phyloP scores from a whole-genome alignment of 2,888 invertebrate genomes.

The Hyppa rectilinea region DNA sequence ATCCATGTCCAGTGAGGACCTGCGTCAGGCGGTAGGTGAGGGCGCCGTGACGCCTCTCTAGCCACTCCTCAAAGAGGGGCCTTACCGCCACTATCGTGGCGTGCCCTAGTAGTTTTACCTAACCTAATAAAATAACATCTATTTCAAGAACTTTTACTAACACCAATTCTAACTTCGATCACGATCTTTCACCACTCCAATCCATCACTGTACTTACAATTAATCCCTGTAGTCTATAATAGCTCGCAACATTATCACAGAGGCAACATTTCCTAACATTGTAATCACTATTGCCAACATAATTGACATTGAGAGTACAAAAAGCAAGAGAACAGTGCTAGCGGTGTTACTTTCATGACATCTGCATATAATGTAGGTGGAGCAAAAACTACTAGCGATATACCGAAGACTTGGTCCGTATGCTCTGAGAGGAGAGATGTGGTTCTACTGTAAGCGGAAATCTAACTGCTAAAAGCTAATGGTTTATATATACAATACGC shows the following conservation, averaged over 20 bases:
- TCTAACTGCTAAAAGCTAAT: not conserved
- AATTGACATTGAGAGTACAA: slow-evolving; percentile 69
- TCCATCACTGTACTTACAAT: slow-evolving; percentile 31
- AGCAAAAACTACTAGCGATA: slow-evolving; percentile 69
- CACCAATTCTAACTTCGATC: not conserved
- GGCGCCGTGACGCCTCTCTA: too few relatives aligned
- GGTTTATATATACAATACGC: not conserved
- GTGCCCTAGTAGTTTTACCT: not conserved
- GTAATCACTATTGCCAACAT: slow-evolving; percentile 60
- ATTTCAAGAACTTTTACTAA: not conserved
- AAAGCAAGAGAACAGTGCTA: slow-evolving; percentile 71
- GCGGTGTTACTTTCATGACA: slow-evolving; percentile 81
- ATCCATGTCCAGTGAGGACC: too few relatives aligned
- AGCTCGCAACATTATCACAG: slow-evolving; percentile 45
- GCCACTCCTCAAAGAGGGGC: too few relatives aligned
- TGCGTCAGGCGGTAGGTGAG: too few relatives aligned
- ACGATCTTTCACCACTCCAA: slow-evolving; percentile 1
- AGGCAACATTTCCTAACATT: slow-evolving; percentile 55
- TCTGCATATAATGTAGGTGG: slow-evolving; percentile 79
- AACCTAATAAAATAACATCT: not conserved
- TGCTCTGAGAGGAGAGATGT: slow-evolving; percentile 39
- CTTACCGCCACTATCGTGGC: too few relatives aligned
- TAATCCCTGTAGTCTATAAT: slow-evolving; percentile 30
- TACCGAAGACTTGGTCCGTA: slow-evolving; percentile 49
- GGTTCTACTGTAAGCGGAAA: slow-evolving; percentile 22